Evolutionary conservation across 2,888 invertebrate genomes (phyloP), one percentile per base, ranked within the genome.

Genomic region (Agrochola lychnidis): DNA sequence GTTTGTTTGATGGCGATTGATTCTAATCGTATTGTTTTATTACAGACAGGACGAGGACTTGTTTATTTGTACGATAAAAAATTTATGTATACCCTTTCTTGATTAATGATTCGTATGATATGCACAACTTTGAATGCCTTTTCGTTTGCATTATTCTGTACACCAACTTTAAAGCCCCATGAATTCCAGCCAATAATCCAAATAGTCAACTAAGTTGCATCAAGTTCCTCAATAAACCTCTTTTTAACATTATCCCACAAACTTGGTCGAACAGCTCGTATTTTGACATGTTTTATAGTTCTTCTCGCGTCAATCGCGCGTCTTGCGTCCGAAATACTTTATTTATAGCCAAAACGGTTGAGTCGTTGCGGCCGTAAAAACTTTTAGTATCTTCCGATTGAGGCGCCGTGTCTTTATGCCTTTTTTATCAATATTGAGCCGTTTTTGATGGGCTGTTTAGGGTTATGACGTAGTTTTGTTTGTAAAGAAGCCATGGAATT

Each of bases 371-470:
- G 69, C 74, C n/a, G 77, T 87, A 87, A 87, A 87, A 88, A 81
- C 22, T 82, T 87, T 87, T 81, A 87, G 81, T 88, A 72, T 78
- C 79, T 85, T 84, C 71, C 88, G 86, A 87, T 87, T 86, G 88
- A 86, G 86, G 87, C 79, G 81, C 86, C 81, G 81, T 78, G 88
- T 79, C 72, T 84, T 86, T 86, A 88, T 72, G 69, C 67, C 71
- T 64, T 70, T 82, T 87, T 88, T 86, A 86, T 88, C 87, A 87
- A 87, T 86, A 88, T 84, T 86, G 84, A 86, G 78, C 81, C 76
- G 84, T 76, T 84, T 85, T 81, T 88, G 83, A 88, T 80, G 70
- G 78, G 64, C 87, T 88, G 83, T 88, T 88, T 79, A 87, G 74
- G 82, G 84, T 87, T 87, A 87, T 87, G 82, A 79, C 70, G 73